Percentiles rank a stretch among this genome's conserved stretches.
Evolutionary conservation across 2,888 invertebrate species (phyloP).

Genomic region (Eretmocerus hayati): DNA sequence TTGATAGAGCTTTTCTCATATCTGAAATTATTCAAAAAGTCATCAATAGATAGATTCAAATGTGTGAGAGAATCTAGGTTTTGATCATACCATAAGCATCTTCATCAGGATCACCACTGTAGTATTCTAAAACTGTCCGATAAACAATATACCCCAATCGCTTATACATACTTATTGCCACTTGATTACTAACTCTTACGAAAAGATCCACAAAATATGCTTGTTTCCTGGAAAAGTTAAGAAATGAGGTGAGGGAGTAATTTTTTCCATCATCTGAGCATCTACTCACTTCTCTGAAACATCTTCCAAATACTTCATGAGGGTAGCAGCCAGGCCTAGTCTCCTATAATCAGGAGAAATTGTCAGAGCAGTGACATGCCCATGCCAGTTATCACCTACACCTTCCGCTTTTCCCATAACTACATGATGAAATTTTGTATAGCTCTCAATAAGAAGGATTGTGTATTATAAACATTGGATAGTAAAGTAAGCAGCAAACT

Average conservation of each 20-base stretch:
- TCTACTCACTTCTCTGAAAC: conserved; percentile 81
- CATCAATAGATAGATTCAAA: neutral
- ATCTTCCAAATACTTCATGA: conserved; percentile 93
- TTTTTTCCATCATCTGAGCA: neutral
- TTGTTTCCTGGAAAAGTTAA: conserved; percentile 70
- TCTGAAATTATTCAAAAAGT: conserved; percentile 62
- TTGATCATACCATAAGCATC: conserved; percentile 94
- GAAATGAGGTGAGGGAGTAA: conserved; percentile 2
- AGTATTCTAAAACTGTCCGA: conserved; percentile 93
- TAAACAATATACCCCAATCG: conserved; percentile 95
- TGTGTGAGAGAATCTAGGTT: too few relatives aligned
- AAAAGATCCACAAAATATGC: conserved; percentile 98
- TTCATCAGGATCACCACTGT: conserved; percentile 96
- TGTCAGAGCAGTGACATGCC: conserved; percentile 96
- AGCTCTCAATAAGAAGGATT: neutral
- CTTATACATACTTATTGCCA: conserved; percentile 96
- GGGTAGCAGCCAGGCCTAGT: conserved; percentile 81
- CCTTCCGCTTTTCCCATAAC: conserved; percentile 99
- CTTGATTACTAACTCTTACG: conserved; percentile 94
- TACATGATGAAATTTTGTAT: conserved; percentile 45
- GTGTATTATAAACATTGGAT: neutral
- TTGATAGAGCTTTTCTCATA: conserved; percentile 95
- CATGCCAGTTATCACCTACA: conserved; percentile 93
- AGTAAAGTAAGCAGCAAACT: conserved; percentile 43
- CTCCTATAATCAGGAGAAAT: conserved; percentile 92